Evolutionary conservation across 2,113 vertebrate species (phyloP), one percentile per base, ranked within the genome.

Genomic region (Myanophis thanlyinensis): DNA sequence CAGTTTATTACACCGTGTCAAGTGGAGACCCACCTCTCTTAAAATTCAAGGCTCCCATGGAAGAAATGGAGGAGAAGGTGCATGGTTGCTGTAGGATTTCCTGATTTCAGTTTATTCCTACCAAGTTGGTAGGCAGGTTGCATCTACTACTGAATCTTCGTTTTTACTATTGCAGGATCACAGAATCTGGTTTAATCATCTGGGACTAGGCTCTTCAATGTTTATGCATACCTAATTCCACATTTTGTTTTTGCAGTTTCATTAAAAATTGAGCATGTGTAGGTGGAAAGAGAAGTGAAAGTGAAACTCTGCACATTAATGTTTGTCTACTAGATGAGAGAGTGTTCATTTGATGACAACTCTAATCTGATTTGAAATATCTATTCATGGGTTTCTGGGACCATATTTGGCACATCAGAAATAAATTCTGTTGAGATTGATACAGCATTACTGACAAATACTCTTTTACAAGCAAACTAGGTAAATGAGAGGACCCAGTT

Each of bases 11-110:
- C 97, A 99, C 99, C 0, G 98, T 98, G 30, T 98, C 98, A 97
- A 99, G 98, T 25, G 99, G 99, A 2, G 99, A 99, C 48, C 99
- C 99, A 0, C 99, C 99, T 20, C 98, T 99, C 90, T 96, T 99
- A 93, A 99, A 98, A 97, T 98, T 99, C 92, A 99, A 98, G 96
- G 99, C 99, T 97, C 99, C 99, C 27, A 95, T 98, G 25, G 99
- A 99, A 90, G 99, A 99, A 67, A 98, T 98, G 97, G 98, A 98
- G 91, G 98, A 98, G 54, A 99, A 98, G 94, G 97, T 97, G 53
- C 98, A 98, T 0, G 98, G 98, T 92, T 99, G 99, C 97, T 99
- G 99, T 97, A 98, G 98, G 48, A 98, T 99, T 95, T 99, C 98
- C 48, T 99, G 99, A 96, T 94, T 92, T 92, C 90, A 22, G 0